Conservation (phyloP, 2,113 vertebrate species). For the Gobio gobio region DNA sequence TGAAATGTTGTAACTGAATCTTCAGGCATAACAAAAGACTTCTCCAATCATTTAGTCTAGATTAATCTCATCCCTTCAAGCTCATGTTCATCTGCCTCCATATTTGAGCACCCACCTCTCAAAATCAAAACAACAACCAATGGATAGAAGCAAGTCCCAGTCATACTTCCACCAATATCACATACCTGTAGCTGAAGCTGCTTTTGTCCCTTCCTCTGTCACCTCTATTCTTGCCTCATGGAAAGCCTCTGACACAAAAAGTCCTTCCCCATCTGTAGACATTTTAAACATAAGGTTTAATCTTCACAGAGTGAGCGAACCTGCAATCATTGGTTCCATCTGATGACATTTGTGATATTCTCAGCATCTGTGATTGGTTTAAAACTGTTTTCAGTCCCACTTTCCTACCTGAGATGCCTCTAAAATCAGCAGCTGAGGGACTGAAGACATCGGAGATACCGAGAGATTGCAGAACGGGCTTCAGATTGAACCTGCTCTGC, state of each 20-base stretch:
- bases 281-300: neutral
- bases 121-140: too few species aligned
- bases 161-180: too few species aligned
- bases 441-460: constrained; percentile 86
- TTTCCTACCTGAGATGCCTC: constrained; percentile 85
- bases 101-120: too few species aligned
- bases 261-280: constrained; percentile 75
- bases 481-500: constrained; percentile 86
- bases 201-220: constrained; percentile 84
- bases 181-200: constrained; percentile 84
- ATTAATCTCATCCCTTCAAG: too few species aligned
- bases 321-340: neutral
- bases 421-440: constrained; percentile 85
- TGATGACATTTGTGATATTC: neutral
- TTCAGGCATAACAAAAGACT: too few species aligned
- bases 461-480: constrained; percentile 79
- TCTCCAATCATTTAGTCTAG: too few species aligned
- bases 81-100: too few species aligned
- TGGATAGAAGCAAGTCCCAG: too few species aligned
- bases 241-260: constrained; percentile 87
- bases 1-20: too few species aligned
- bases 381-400: neutral
- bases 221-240: constrained; percentile 88
- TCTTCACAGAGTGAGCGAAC: neutral
- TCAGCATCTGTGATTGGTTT: neutral